Conservation (phyloP, 2,888 invertebrate species). For the Drosophila anceps region DNA sequence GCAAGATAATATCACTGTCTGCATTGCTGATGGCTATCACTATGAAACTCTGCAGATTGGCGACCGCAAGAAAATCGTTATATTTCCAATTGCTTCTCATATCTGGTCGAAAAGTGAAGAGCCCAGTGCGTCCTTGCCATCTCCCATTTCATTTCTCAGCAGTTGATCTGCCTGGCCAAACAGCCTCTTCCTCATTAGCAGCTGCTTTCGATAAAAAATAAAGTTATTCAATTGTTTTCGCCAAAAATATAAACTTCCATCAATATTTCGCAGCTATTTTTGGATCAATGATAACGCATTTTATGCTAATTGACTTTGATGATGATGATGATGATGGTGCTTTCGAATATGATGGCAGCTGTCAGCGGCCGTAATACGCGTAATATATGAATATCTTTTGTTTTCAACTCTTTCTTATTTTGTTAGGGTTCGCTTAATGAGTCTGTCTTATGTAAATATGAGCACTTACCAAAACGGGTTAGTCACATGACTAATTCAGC, state of each 20-base stretch:
- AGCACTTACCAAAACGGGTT: slow-evolving; percentile 36
- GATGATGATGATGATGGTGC: slow-evolving; percentile 37
- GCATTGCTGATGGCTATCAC: slow-evolving; percentile 40
- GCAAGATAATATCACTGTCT: neutral
- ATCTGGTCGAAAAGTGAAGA: neutral
- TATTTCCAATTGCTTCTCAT: slow-evolving; percentile 48
- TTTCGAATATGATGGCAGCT: slow-evolving; percentile 70
- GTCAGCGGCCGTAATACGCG: slow-evolving; percentile 61
- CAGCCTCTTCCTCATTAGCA: slow-evolving; percentile 30
- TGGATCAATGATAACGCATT: slow-evolving; percentile 45
- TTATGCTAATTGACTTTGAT: slow-evolving; percentile 66
- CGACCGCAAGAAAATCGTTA: slow-evolving; percentile 28
- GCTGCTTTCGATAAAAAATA: slow-evolving; percentile 25
- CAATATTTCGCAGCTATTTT: slow-evolving; percentile 61
- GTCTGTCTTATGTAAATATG: slow-evolving; percentile 41
- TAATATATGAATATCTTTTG: slow-evolving; percentile 40
- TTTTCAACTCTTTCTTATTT: slow-evolving; percentile 11
- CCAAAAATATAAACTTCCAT: slow-evolving; percentile 48
- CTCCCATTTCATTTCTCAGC: slow-evolving; percentile 49
- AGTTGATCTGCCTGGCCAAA: neutral
- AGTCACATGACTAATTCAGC: slow-evolving; percentile 45
- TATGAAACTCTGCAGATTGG: slow-evolving; percentile 50
- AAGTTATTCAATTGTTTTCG: slow-evolving; percentile 26
- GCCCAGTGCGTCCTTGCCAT: accelerated
- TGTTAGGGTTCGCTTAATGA: slow-evolving; percentile 30